Conservation (phyloP, 2,888 invertebrate species). For the Anoplius nigerrimus region DNA sequence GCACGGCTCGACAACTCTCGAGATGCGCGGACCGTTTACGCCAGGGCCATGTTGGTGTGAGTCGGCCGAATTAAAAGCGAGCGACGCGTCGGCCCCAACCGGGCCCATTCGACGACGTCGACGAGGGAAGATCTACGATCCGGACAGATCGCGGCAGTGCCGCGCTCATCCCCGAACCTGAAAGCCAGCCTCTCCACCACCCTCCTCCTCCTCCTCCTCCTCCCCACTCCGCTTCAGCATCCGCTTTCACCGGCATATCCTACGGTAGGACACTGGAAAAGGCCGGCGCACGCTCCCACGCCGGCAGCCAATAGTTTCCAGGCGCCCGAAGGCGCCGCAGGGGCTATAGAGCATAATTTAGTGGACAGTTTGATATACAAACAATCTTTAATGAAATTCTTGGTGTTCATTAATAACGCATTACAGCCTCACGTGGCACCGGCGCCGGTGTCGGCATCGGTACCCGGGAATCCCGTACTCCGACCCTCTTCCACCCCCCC, state of each 20-base stretch:
- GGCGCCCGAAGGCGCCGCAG: slow-evolving; percentile 67
- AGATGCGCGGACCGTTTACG: too few relatives aligned
- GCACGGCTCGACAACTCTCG: slow-evolving; percentile 5
- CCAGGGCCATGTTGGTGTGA: too few relatives aligned
- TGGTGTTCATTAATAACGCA: slow-evolving; percentile 82
- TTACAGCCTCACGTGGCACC: slow-evolving; percentile 74
- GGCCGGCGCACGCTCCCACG: slow-evolving; percentile 9
- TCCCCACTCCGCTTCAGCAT: too few relatives aligned
- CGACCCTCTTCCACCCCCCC: slow-evolving; percentile 19
- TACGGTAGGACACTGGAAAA: not conserved
- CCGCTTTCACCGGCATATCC: too few relatives aligned
- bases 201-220: too few relatives aligned
- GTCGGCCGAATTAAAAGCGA: too few relatives aligned
- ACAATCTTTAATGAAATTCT: slow-evolving; percentile 82
- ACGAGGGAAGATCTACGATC: too few relatives aligned
- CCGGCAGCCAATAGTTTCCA: slow-evolving; percentile 69
- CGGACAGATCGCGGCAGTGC: too few relatives aligned
- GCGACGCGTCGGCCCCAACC: too few relatives aligned
- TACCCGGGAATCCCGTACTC: slow-evolving; percentile 52
- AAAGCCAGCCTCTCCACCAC: too few relatives aligned
- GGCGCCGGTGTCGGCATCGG: slow-evolving; percentile 55
- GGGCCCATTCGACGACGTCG: too few relatives aligned
- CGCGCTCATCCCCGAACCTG: too few relatives aligned
- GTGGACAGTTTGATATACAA: slow-evolving; percentile 80
- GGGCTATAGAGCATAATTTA: slow-evolving; percentile 77